These are phyloP conservation scores for Anser brachyrhynchus DNA, from an alignment of 2,113 vertebrate species.

Conservation along the genomic window DNA sequence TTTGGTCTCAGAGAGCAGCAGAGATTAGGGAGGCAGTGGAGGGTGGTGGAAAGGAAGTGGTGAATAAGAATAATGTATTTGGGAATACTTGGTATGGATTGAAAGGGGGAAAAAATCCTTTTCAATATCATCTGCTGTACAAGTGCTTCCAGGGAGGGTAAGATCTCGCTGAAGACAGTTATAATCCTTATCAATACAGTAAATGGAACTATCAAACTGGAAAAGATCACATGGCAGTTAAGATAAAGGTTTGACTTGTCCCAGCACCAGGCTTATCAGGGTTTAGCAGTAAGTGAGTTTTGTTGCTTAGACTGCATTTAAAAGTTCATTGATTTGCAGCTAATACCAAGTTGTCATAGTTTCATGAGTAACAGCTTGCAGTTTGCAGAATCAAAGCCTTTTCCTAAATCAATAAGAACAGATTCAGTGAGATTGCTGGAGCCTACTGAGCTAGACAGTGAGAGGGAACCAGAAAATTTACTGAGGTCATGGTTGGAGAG, in stretches of 20 bases:
- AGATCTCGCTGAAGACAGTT: constrained; percentile 41
- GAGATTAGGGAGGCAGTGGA: not conserved
- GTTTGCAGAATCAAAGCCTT: constrained; percentile 81
- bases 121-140: constrained; percentile 21
- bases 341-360: constrained; percentile 84
- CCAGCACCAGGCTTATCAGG: constrained; percentile 74
- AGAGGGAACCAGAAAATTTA: constrained; percentile 13
- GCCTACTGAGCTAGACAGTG: constrained; percentile 30
- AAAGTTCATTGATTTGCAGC: constrained; percentile 84
- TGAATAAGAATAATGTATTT: constrained; percentile 14
- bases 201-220: constrained; percentile 74
- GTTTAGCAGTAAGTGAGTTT: constrained; percentile 72
- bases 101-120: not conserved
- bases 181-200: constrained; percentile 72
- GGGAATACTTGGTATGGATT: not conserved
- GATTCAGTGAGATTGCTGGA: constrained; percentile 70
- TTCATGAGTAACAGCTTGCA: constrained; percentile 75
- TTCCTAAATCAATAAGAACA: constrained; percentile 77
- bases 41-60: not conserved
- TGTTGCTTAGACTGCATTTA: constrained; percentile 75
- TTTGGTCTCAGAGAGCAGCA: constrained; percentile 2
- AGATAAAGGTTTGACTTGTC: constrained; percentile 77
- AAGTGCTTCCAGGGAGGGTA: constrained; percentile 43
- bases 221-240: constrained; percentile 76
- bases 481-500: not conserved